Percentiles rank a stretch among this genome's conserved stretches.
Conservation (phyloP, 92 coral and sea anemone species). For the Zoanthus sansibaricus region DNA sequence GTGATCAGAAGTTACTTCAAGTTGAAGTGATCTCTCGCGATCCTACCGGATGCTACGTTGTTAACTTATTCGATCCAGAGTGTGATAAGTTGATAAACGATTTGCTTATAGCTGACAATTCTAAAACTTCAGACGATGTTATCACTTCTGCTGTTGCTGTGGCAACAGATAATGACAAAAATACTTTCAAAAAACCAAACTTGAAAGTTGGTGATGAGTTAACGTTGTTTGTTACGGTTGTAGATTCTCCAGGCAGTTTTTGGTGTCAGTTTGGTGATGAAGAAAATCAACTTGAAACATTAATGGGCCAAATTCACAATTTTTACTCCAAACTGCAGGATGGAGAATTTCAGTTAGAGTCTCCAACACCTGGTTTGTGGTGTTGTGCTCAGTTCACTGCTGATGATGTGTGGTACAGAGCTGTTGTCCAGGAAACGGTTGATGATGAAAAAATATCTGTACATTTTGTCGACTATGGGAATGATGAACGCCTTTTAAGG, state of each 20-base stretch:
- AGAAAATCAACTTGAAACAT: conserved; percentile 44
- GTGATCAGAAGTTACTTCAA: conserved; percentile 69
- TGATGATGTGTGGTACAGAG: conserved; percentile 86
- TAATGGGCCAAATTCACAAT: conserved; percentile 55
- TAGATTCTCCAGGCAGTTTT: conserved; percentile 70
- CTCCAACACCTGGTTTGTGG: conserved; percentile 53
- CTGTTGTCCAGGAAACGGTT: conserved; percentile 62
- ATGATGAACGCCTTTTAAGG: conserved; percentile 60
- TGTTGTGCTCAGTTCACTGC: conserved; percentile 85
- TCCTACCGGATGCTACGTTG: conserved; percentile 41
- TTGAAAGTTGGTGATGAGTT: conserved; percentile 47
- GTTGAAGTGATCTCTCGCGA: conserved; percentile 65
- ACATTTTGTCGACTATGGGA: conserved; percentile 85
- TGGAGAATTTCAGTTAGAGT: conserved; percentile 57
- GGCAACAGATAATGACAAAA: conserved; percentile 3
- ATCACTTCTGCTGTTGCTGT: neutral
- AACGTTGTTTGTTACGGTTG: conserved; percentile 43
- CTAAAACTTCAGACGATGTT: neutral
- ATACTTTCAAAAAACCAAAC: conserved; percentile 34
- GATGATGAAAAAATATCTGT: conserved; percentile 63
- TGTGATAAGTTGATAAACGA: conserved; percentile 44
- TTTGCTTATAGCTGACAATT: neutral
- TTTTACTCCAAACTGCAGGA: conserved; percentile 65
- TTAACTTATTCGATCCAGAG: conserved; percentile 68
- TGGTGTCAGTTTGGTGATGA: conserved; percentile 69